Evolutionary conservation across 30 jellyfish, hydroid and myxozoan genomes (phyloP).

Genomic region (Chrysaora quinquecirrha): DNA sequence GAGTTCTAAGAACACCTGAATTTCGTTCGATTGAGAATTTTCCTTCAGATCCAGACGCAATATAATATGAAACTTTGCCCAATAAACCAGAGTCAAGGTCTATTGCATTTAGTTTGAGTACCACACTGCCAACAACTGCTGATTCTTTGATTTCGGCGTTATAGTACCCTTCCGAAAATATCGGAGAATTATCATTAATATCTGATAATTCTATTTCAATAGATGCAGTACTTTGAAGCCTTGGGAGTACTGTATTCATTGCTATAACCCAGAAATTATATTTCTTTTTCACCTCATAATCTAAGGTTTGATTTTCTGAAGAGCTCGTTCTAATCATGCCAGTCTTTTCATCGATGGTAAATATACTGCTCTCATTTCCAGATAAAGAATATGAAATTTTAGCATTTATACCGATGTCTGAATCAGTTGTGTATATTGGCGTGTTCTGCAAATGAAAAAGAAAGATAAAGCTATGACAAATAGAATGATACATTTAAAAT

Average conservation of each 20-base stretch:
- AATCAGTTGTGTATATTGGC: constrained; percentile 54
- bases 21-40: constrained; percentile 61
- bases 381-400: constrained; percentile 12
- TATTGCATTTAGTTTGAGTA: constrained; percentile 58
- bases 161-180: constrained; percentile 32
- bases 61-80: constrained; percentile 60
- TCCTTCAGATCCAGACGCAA: constrained; percentile 64
- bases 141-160: constrained; percentile 52
- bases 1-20: constrained; percentile 60
- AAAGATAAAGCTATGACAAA: background rate
- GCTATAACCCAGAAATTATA: constrained; percentile 45
- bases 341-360: constrained; percentile 58
- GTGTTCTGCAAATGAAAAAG: constrained; percentile 8
- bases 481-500: too few species aligned
- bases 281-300: constrained; percentile 50
- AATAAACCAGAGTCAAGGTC: constrained; percentile 75
- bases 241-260: background rate
- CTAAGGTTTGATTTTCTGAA: constrained; percentile 18
- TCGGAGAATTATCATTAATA: constrained; percentile 75
- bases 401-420: constrained; percentile 53
- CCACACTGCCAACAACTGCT: constrained; percentile 24
- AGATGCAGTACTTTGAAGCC: constrained; percentile 13
- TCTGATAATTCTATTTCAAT: constrained; percentile 36
- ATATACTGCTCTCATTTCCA: constrained; percentile 31
- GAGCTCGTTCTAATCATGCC: constrained; percentile 27